phyloP scores from a whole-genome alignment of 2,888 invertebrate species.

The Dynastes maya region DNA sequence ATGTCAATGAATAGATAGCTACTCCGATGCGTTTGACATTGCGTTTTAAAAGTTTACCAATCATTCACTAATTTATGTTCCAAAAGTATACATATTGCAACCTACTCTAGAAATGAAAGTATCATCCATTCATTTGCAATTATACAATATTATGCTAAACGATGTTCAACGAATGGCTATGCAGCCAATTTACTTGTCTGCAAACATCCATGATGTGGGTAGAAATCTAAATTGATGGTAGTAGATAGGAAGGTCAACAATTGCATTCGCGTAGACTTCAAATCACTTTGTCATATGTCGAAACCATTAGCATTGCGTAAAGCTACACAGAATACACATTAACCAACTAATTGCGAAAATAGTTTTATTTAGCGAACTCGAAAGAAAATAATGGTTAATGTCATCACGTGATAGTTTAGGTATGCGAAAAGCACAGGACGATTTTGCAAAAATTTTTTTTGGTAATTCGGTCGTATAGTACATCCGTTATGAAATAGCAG shows the following conservation, averaged over 20 bases:
- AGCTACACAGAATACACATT: neutral
- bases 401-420: too few relatives aligned
- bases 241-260: constrained; percentile 12
- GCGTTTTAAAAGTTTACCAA: too few relatives aligned
- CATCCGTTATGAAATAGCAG: neutral
- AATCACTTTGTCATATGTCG: neutral
- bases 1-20: too few relatives aligned
- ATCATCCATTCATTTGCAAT: too few relatives aligned
- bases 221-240: neutral
- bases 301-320: constrained; percentile 10
- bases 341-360: constrained; percentile 15
- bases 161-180: too few relatives aligned
- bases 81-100: too few relatives aligned
- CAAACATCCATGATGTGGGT: neutral
- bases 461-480: neutral
- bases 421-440: too few relatives aligned
- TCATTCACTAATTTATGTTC: too few relatives aligned
- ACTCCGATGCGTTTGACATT: too few relatives aligned
- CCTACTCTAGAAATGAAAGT: too few relatives aligned
- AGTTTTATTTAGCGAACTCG: neutral
- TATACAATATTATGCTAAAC: too few relatives aligned
- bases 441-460: neutral
- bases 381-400: neutral
- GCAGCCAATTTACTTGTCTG: too few relatives aligned
- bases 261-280: constrained; percentile 14